A percentile compares a stretch with the other conserved stretches of the same genome.
Conservation (phyloP, 2,797 vertebrate genomes). For the Acanthurus lineatus region DNA sequence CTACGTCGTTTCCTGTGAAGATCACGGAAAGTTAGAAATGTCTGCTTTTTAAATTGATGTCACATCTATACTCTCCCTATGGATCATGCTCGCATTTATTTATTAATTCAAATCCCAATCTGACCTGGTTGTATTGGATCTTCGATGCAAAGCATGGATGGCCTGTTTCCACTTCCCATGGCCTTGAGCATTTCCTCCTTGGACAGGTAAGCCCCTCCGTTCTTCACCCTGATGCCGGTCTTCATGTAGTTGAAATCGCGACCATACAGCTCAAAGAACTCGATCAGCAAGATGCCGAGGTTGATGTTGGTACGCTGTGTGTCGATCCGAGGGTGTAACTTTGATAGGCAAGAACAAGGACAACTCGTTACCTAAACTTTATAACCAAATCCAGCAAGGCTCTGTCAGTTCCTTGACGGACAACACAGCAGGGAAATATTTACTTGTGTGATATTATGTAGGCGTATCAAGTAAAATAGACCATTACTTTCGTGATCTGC, state of each 20-base stretch:
- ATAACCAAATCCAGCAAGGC: not conserved
- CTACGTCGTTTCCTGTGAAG: slow-evolving; percentile 93
- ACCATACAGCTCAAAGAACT: slow-evolving; percentile 98
- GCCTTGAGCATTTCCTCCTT: slow-evolving; percentile 96
- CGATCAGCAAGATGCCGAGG: slow-evolving; percentile 97
- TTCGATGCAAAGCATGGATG: slow-evolving; percentile 98
- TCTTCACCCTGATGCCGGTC: slow-evolving; percentile 95
- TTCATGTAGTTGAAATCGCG: slow-evolving; percentile 98
- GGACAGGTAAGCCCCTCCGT: slow-evolving; percentile 93
- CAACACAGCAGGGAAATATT: not conserved
- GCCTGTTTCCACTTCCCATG: slow-evolving; percentile 93
- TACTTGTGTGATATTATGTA: not conserved
- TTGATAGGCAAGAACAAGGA: slow-evolving; percentile 17
- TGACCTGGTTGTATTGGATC: slow-evolving; percentile 96
- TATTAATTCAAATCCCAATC: slow-evolving; percentile 5
- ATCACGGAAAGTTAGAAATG: slow-evolving; percentile 7
- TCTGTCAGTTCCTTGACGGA: not conserved
- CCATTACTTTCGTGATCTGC: not conserved
- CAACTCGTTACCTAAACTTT: slow-evolving; percentile 2
- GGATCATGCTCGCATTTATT: not conserved
- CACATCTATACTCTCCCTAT: not conserved
- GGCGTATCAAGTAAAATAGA: not conserved
- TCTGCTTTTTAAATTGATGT: not conserved
- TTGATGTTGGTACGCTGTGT: slow-evolving; percentile 93
- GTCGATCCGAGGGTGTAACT: slow-evolving; percentile 97